These are phyloP conservation scores for Bugulina stolonifera DNA, from an alignment of 2,888 invertebrate species.

Conservation along the genomic window DNA sequence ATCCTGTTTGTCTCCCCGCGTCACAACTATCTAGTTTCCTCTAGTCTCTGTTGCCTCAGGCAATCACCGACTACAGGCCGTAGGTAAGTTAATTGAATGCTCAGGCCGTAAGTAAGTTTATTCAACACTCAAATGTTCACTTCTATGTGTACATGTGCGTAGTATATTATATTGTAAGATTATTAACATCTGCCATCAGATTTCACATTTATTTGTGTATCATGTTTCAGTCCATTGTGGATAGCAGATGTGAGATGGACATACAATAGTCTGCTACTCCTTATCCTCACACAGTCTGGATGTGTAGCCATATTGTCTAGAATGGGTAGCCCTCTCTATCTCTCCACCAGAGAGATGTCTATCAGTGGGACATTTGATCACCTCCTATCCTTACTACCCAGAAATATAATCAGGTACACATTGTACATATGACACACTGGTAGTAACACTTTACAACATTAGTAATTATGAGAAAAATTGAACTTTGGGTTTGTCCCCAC, in stretches of 20 bases:
- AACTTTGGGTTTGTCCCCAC: too few species aligned
- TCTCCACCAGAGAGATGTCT: background rate
- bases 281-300: constrained; percentile 43
- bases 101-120: too few species aligned
- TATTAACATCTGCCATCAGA: too few species aligned
- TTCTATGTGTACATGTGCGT: too few species aligned
- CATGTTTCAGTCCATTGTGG: constrained; percentile 43
- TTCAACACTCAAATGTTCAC: too few species aligned
- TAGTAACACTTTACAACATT: too few species aligned
- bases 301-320: constrained; percentile 43
- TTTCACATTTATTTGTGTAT: too few species aligned
- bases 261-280: constrained; percentile 44
- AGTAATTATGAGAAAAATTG: too few species aligned
- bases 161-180: too few species aligned
- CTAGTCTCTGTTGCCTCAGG: constrained; percentile 3
- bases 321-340: constrained; percentile 41
- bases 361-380: background rate
- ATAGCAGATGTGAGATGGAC: constrained; percentile 46
- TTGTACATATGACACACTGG: too few species aligned
- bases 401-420: background rate
- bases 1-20: constrained; percentile 17
- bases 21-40: background rate
- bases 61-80: background rate
- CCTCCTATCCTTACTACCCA: background rate
- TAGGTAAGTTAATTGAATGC: constrained; percentile 14